These are phyloP conservation scores for Megaceryle torquata DNA, from an alignment of 2,113 vertebrate genomes.

Conservation along the genomic window DNA sequence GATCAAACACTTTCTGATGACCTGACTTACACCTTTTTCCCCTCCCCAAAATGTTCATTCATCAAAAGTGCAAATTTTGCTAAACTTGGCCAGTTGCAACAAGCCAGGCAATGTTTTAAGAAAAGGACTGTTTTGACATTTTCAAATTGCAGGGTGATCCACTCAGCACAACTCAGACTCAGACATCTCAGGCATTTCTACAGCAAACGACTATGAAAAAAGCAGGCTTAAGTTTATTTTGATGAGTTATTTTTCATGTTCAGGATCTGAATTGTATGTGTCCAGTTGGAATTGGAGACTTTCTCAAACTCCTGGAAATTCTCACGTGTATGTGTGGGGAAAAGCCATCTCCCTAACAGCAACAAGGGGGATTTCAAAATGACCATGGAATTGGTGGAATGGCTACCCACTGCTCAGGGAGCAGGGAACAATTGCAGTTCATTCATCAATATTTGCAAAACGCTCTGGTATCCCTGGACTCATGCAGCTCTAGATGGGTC, in stretches of 20 bases:
- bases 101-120: not conserved
- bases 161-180: not conserved
- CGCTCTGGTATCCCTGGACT: not conserved
- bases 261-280: not conserved
- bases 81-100: not conserved
- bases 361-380: not conserved
- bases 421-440: fast-evolving
- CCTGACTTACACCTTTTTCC: not conserved
- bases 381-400: not conserved
- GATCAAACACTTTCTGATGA: not conserved
- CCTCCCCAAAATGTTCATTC: not conserved
- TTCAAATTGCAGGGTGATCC: not conserved
- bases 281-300: not conserved
- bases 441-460: not conserved
- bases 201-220: not conserved
- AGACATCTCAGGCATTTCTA: not conserved
- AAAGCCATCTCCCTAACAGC: not conserved
- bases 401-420: not conserved
- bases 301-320: not conserved
- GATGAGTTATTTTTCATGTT: not conserved
- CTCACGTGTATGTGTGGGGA: fast-evolving
- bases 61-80: not conserved
- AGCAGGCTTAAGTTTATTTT: not conserved
- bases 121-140: not conserved
- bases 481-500: not conserved